phyloP scores from a whole-genome alignment of 2,797 vertebrate genomes.

The Staurois parvus region DNA sequence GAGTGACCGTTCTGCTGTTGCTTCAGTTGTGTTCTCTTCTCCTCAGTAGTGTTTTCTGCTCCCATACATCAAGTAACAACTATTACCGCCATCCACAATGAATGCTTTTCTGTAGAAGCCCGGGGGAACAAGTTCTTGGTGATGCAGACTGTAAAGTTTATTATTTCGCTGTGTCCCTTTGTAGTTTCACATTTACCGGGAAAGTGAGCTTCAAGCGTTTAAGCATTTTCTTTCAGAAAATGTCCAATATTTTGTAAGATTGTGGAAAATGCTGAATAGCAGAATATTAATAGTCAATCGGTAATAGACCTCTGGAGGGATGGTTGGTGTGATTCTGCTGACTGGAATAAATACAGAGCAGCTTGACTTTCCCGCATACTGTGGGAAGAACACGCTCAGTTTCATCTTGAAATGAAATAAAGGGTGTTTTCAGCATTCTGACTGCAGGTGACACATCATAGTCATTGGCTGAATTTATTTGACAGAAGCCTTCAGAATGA shows the following conservation, averaged over 20 bases:
- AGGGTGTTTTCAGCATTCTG: conserved; percentile 29
- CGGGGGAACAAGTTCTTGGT: not conserved
- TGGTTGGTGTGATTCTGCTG: not conserved
- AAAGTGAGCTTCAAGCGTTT: not conserved
- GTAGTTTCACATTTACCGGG: not conserved
- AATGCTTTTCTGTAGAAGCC: not conserved
- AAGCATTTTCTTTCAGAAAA: not conserved
- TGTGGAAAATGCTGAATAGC: not conserved
- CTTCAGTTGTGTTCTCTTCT: not conserved
- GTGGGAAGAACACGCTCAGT: conserved; percentile 41
- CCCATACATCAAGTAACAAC: not conserved
- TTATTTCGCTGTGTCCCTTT: not conserved
- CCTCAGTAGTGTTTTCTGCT: too few species aligned
- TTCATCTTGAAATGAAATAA: conserved; percentile 43
- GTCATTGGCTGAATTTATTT: conserved; percentile 35
- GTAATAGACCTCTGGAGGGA: not conserved
- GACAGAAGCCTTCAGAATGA: conserved; percentile 33
- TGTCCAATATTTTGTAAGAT: not conserved
- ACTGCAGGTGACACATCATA: conserved; percentile 50
- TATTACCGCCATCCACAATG: not conserved
- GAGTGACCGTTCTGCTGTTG: too few species aligned
- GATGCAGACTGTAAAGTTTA: not conserved
- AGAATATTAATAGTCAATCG: not conserved
- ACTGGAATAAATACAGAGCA: not conserved
- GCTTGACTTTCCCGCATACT: not conserved